phyloP scores from a whole-genome alignment of 2,797 vertebrate genomes.

The Arctocebus calabarensis region DNA sequence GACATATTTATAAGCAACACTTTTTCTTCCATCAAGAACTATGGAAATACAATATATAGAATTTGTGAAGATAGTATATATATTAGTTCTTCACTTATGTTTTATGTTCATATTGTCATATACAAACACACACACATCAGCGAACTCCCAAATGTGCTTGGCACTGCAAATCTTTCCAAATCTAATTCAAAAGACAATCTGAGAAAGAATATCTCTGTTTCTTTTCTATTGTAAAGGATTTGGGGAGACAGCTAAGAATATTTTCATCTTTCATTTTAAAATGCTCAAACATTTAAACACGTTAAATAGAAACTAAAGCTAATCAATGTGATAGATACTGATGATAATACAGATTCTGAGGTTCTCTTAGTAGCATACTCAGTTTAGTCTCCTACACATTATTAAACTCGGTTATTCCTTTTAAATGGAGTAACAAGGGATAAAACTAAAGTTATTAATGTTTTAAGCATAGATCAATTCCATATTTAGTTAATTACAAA shows the following conservation, averaged over 20 bases:
- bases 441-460: neutral
- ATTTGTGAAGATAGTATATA: neutral
- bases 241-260: neutral
- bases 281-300: neutral
- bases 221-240: neutral
- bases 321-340: neutral
- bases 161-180: constrained; percentile 7
- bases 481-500: neutral
- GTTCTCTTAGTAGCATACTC: neutral
- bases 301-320: constrained; percentile 31
- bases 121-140: neutral
- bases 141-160: constrained; percentile 35
- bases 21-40: neutral
- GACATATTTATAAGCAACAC: neutral
- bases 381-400: neutral
- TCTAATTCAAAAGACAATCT: constrained; percentile 25
- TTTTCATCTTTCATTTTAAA: constrained; percentile 51
- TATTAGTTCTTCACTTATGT: neutral
- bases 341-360: neutral
- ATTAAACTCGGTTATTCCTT: neutral
- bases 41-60: constrained; percentile 30
- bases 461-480: neutral
- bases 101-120: neutral
- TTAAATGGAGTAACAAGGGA: neutral
- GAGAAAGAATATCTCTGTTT: neutral